phyloP scores from a whole-genome alignment of 2,888 invertebrate genomes.

The Epistrophella euchroma region DNA sequence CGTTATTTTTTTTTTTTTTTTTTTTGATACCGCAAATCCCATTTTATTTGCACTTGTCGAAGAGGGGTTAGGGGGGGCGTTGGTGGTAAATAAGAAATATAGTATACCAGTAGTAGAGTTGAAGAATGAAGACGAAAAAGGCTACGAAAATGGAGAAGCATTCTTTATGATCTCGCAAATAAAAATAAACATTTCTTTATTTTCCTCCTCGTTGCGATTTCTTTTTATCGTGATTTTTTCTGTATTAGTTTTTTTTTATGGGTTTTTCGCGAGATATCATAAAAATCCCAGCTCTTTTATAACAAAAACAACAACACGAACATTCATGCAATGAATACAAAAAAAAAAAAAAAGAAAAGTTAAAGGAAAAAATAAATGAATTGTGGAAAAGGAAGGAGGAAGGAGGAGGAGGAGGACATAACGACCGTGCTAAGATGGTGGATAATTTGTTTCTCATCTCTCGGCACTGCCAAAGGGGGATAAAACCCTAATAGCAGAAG shows the following conservation, averaged over 20 bases:
- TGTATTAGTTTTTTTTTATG: constrained; percentile 54
- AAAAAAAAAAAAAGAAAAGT: constrained; percentile 36
- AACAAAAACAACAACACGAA: constrained; percentile 49
- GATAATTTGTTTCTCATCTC: constrained; percentile 75
- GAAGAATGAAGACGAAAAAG: neutral
- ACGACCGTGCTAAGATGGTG: constrained; percentile 76
- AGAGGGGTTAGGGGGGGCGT: constrained; percentile 27
- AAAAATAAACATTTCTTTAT: constrained; percentile 71
- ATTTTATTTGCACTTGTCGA: constrained; percentile 37
- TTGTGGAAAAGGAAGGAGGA: neutral
- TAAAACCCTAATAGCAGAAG: constrained; percentile 20
- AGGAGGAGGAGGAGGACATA: constrained; percentile 22
- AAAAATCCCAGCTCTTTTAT: constrained; percentile 55
- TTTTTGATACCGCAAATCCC: constrained; percentile 54
- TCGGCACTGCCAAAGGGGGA: constrained; percentile 53
- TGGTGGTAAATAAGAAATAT: no score
- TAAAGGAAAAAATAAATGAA: constrained; percentile 21
- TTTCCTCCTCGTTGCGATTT: constrained; percentile 60
- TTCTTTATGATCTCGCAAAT: constrained; percentile 70
- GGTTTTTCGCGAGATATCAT: constrained; percentile 63
- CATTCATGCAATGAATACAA: constrained; percentile 52
- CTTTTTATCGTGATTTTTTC: constrained; percentile 58
- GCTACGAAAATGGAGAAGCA: constrained; percentile 1
- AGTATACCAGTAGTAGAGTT: neutral
- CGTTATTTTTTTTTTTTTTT: constrained; percentile 35